A percentile compares a stretch with the other conserved stretches of the same genome.
phyloP scores from a whole-genome alignment of 2,797 vertebrate species.

The Enteromius thamalakanensis region DNA sequence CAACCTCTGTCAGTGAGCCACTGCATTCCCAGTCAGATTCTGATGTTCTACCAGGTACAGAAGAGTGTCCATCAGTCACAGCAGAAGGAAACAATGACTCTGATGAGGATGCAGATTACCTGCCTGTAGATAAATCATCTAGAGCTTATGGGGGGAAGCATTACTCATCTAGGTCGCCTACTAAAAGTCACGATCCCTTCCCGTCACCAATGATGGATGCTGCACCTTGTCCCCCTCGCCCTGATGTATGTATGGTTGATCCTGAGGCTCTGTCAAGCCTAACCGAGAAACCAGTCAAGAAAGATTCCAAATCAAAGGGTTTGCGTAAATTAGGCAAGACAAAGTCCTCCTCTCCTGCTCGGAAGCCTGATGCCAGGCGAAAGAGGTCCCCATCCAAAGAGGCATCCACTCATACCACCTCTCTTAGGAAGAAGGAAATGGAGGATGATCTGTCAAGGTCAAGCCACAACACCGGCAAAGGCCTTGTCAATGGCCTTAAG shows the following conservation, averaged over 20 bases:
- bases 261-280: conserved; percentile 84
- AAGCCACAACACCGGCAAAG: conserved; percentile 84
- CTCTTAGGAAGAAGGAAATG: conserved; percentile 85
- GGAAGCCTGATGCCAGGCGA: conserved; percentile 78
- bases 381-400: conserved; percentile 83
- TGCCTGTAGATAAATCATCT: conserved; percentile 90
- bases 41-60: conserved; percentile 88
- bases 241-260: conserved; percentile 98
- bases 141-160: conserved; percentile 73
- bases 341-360: conserved; percentile 88
- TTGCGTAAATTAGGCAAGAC: conserved; percentile 85
- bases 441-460: conserved; percentile 87
- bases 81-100: conserved; percentile 92
- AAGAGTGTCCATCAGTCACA: conserved; percentile 90
- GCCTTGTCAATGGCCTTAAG: conserved; percentile 85
- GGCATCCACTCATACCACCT: conserved; percentile 77
- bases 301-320: conserved; percentile 87
- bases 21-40: conserved; percentile 95
- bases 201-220: conserved; percentile 88
- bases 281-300: conserved; percentile 84
- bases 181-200: conserved; percentile 84
- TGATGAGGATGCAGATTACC: conserved; percentile 93
- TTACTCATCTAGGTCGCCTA: conserved; percentile 74
- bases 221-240: conserved; percentile 85
- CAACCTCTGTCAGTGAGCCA: conserved; percentile 93